phyloP scores from a whole-genome alignment of 2,797 vertebrate genomes.

The Sciurus vulgaris region DNA sequence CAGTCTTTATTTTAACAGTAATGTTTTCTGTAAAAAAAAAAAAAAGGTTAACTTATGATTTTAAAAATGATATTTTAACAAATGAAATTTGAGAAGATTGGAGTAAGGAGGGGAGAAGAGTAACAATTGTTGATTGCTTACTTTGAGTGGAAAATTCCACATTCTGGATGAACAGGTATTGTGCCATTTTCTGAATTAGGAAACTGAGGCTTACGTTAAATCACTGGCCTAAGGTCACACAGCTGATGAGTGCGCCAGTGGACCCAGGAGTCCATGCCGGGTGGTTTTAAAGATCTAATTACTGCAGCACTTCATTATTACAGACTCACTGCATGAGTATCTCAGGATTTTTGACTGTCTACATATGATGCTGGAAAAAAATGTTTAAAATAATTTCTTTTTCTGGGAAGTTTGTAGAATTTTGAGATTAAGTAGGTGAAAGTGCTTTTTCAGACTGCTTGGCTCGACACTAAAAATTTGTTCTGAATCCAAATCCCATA shows the following conservation, averaged over 20 bases:
- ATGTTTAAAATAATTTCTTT: constrained; percentile 44
- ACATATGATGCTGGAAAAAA: not conserved
- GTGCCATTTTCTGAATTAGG: constrained; percentile 16
- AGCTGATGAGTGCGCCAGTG: not conserved
- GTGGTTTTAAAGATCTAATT: constrained; percentile 38
- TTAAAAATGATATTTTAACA: not conserved
- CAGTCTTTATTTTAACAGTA: not conserved
- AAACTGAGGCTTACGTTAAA: not conserved
- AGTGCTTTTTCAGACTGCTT: constrained; percentile 64
- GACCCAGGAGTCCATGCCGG: not conserved
- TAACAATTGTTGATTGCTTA: not conserved
- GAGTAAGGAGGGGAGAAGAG: constrained; percentile 1
- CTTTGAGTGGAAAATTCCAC: not conserved
- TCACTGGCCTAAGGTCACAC: not conserved
- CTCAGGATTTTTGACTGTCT: not conserved
- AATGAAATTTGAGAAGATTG: not conserved
- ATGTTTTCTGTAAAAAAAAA: not conserved
- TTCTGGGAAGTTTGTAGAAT: constrained; percentile 66
- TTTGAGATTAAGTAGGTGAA: constrained; percentile 71
- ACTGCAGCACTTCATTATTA: not conserved
- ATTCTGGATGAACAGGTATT: not conserved
- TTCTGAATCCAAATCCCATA: constrained; percentile 72
- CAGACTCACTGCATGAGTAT: not conserved
- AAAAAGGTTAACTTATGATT: not conserved
- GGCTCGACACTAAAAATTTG: constrained; percentile 55